Percentiles rank a stretch among this genome's conserved stretches.
phyloP scores from a whole-genome alignment of 35 echinoderm and acorn worm genomes.

The Heliocidaris tuberculata region DNA sequence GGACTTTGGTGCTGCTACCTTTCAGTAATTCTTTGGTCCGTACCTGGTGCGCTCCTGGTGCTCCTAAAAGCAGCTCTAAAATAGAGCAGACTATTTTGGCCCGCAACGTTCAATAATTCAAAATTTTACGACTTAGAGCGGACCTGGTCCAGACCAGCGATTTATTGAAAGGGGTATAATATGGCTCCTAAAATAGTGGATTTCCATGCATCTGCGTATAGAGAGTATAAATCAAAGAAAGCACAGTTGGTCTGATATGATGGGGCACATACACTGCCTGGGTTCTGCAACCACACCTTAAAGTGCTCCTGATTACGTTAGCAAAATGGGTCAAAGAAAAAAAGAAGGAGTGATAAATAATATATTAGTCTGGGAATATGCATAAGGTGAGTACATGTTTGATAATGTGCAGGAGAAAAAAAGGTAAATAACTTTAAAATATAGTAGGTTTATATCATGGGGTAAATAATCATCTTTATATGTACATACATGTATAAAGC shows the following conservation, averaged over 20 bases:
- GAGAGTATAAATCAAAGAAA: neutral
- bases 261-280: neutral
- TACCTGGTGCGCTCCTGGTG: too few relatives aligned
- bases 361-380: slow-evolving; percentile 7
- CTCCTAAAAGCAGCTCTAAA: too few relatives aligned
- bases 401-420: neutral
- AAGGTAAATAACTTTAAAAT: neutral
- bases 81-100: too few relatives aligned
- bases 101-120: too few relatives aligned
- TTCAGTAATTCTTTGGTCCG: too few relatives aligned
- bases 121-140: too few relatives aligned
- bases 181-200: too few relatives aligned
- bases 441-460: neutral
- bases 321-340: slow-evolving; percentile 26
- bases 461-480: neutral
- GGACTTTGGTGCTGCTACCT: too few relatives aligned
- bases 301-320: slow-evolving; percentile 27
- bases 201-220: too few relatives aligned
- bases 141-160: too few relatives aligned
- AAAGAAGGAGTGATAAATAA: slow-evolving; percentile 5
- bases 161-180: too few relatives aligned
- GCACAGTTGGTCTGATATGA: neutral
- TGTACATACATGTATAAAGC: neutral
- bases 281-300: slow-evolving; percentile 15
- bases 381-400: neutral